These are phyloP conservation scores for Guaruba guarouba DNA, from an alignment of 2,113 vertebrate species.

Conservation along the genomic window DNA sequence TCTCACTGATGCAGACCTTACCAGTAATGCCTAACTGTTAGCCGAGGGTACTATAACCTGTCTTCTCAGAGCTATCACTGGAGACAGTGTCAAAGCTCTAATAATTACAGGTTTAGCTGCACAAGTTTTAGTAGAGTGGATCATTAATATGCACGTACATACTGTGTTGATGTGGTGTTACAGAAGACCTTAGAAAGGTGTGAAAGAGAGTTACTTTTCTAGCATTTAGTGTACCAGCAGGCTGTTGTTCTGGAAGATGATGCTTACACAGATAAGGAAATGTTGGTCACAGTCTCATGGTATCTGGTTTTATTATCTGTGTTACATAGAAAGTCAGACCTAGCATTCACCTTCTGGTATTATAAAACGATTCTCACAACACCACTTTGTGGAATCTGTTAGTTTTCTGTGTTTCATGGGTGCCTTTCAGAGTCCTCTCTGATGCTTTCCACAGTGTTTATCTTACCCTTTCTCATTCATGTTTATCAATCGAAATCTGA, in stretches of 20 bases:
- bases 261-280: neutral
- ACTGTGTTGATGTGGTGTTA: neutral
- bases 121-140: neutral
- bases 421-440: neutral
- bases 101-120: neutral
- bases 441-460: neutral
- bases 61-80: neutral
- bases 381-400: neutral
- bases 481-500: rapidly evolving
- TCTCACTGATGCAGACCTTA: neutral
- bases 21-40: neutral
- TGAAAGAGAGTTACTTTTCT: neutral
- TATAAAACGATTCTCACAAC: neutral
- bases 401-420: neutral
- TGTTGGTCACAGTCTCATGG: neutral
- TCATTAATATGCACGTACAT: neutral
- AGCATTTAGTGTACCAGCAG: neutral
- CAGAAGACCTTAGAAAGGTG: neutral
- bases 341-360: neutral
- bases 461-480: neutral
- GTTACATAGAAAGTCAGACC: neutral
- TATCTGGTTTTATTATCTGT: neutral
- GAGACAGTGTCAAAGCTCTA: neutral
- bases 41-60: neutral
- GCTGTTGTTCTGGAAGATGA: neutral